Base-by-base conservation (phyloP, 2,888 invertebrate species). In the Diachrysia chrysitis region DNA sequence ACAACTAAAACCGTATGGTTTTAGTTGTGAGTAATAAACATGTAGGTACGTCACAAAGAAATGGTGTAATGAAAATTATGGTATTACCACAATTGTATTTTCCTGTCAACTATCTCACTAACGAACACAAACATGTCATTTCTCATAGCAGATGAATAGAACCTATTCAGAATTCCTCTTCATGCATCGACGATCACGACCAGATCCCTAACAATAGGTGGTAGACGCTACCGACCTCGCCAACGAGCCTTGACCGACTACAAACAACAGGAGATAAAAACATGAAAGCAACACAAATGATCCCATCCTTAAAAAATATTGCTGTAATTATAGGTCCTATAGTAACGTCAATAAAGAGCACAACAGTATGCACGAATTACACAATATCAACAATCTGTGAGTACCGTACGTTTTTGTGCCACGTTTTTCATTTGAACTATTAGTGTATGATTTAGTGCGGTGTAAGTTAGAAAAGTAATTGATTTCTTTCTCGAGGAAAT, bases 181-280 rank as follows among this genome's bases (percentile, higher is more conserved):
- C 83, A 88, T 85, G 90, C 84, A 85, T 74, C 81, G 84, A 53
- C 72, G 86, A 80, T 85, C 86, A 85, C 86, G 86, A 84, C 74
- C 73, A 76, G 82, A 77, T 73, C 79, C 72, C 74, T 68, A 83
- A 89, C 89, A 88, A 89, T 89, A 79, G 86, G 79, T 80, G 83
- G 83, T 77, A 73, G 81, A 79, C 60, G 71, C 81, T 83, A 76
- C 83, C 83, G 84, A 83, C 89, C 89, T 89, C 87, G 83, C 60
- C 75, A 74, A 66, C 79, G 69, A 85, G 80, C 89, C 90, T 90
- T 90, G 90, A 87, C 90, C 87, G 84, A 84, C 72, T 78, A 69
- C 72, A 82, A 69, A 76, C 73, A 80, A 67, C 65, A 71, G 59
- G 57, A 80, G 77, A 83, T 81, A 83, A 83, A 85, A 83, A 83